Evolutionary conservation across 1,140 invertebrate genomes (phyloP).

Genomic region (Drosophila persimilis): DNA sequence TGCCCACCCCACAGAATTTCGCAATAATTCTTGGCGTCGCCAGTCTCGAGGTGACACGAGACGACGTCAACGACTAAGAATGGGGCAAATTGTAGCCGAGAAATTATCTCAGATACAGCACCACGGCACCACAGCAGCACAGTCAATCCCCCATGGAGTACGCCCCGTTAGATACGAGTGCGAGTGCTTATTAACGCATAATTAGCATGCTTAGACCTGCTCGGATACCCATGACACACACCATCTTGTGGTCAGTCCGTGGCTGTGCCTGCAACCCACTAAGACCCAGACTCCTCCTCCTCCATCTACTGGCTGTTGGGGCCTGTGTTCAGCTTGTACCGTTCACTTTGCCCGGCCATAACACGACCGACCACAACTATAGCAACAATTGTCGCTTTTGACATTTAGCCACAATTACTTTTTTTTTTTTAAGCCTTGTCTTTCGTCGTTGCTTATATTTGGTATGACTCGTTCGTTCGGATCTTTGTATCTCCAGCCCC

Average conservation of each 20-base stretch:
- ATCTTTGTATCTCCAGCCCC: background rate
- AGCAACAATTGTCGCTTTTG: conserved; percentile 76
- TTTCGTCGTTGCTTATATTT: conserved; percentile 60
- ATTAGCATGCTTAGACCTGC: conserved; percentile 75
- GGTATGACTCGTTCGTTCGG: conserved; percentile 22
- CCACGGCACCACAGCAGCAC: conserved; percentile 1
- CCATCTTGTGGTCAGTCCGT: conserved; percentile 43
- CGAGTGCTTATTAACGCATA: conserved; percentile 76
- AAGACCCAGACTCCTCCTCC: conserved; percentile 19
- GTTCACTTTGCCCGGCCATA: conserved; percentile 64
- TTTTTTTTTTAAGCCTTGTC: conserved; percentile 62
- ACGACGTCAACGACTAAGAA: conserved; percentile 10
- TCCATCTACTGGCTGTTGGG: conserved; percentile 28
- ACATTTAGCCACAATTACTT: conserved; percentile 80
- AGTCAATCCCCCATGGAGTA: conserved; percentile 14
- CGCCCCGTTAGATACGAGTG: conserved; percentile 32
- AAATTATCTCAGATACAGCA: conserved; percentile 57
- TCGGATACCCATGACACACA: conserved; percentile 21
- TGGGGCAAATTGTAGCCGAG: conserved; percentile 46
- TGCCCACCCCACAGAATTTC: conserved; percentile 37
- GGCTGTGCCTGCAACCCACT: conserved; percentile 55
- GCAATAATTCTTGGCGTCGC: conserved; percentile 67
- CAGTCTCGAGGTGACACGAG: conserved; percentile 45
- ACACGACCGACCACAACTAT: conserved; percentile 29
- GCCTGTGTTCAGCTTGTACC: conserved; percentile 44